These are phyloP conservation scores for Trematocara variabile DNA, from an alignment of 2,113 vertebrate genomes.

Conservation along the genomic window DNA sequence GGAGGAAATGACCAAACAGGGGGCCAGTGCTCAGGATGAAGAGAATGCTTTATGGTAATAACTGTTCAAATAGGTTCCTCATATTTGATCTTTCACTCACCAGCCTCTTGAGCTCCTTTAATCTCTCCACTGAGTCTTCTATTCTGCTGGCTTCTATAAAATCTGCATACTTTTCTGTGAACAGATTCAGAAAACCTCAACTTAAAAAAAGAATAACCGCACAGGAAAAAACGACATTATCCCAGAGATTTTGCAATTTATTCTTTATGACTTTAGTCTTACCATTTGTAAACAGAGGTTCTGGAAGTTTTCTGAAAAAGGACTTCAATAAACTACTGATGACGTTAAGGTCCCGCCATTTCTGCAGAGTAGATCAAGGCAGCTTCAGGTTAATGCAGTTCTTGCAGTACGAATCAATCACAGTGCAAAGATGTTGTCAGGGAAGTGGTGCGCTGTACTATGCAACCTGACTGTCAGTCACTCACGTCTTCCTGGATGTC, in stretches of 20 bases:
- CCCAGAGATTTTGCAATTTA: not conserved
- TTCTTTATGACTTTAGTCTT: conserved; percentile 26
- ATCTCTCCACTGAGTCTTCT: conserved; percentile 88
- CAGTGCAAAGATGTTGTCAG: not conserved
- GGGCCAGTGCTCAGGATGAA: not conserved
- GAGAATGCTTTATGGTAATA: not conserved
- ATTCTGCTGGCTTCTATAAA: conserved; percentile 97
- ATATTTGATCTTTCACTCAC: conserved; percentile 69
- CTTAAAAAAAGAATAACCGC: not conserved
- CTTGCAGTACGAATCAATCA: not conserved
- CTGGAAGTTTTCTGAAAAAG: conserved; percentile 97
- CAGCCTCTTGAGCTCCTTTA: conserved; percentile 92
- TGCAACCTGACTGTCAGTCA: conserved; percentile 8
- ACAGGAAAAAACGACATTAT: not conserved
- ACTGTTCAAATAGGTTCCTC: not conserved
- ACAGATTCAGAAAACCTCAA: conserved; percentile 5
- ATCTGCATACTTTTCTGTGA: conserved; percentile 89
- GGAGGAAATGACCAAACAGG: not conserved
- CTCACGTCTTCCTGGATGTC: conserved; percentile 84
- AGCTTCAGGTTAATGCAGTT: not conserved
- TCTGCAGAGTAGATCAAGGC: conserved; percentile 68
- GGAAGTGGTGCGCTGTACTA: not conserved
- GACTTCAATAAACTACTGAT: conserved; percentile 98
- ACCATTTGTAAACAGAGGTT: conserved; percentile 98
- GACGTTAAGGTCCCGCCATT: conserved; percentile 98